Evolutionary conservation across 2,888 invertebrate species (phyloP).

Genomic region (Rhogogaster chlorosoma): DNA sequence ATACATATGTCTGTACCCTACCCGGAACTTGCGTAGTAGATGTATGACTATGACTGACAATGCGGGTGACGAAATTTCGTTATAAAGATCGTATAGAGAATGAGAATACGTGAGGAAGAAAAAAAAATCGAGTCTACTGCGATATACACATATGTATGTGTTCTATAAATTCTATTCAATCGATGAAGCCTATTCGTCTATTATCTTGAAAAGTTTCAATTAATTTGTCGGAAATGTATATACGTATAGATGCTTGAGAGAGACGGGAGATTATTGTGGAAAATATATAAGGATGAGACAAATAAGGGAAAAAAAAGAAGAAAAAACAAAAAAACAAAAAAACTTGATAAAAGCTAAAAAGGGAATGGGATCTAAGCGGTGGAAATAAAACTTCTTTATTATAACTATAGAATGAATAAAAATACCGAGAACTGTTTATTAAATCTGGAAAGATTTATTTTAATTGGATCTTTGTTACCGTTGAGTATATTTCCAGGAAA

Average conservation of each 20-base stretch:
- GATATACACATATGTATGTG: background rate
- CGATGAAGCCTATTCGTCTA: conserved; percentile 13
- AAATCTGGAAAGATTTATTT: conserved; percentile 54
- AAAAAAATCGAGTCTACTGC: no score
- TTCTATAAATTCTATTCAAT: conserved; percentile 31
- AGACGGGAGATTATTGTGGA: background rate
- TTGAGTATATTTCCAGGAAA: conserved; percentile 32
- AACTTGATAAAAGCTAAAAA: background rate
- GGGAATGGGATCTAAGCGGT: background rate
- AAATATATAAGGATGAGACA: background rate
- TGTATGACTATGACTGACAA: no score
- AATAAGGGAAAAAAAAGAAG: background rate
- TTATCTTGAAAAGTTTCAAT: conserved; percentile 53
- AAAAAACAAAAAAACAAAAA: background rate
- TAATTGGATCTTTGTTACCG: conserved; percentile 51
- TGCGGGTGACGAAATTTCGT: no score
- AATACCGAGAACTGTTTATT: conserved; percentile 53
- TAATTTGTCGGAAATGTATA: conserved; percentile 41
- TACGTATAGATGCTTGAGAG: background rate
- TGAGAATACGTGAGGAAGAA: no score
- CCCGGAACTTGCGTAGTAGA: no score
- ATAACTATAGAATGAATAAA: conserved; percentile 35
- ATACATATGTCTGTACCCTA: no score
- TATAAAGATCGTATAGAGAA: no score
- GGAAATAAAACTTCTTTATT: conserved; percentile 11